Conservation (phyloP, 2,113 vertebrate genomes). For the Catharus minimus region DNA sequence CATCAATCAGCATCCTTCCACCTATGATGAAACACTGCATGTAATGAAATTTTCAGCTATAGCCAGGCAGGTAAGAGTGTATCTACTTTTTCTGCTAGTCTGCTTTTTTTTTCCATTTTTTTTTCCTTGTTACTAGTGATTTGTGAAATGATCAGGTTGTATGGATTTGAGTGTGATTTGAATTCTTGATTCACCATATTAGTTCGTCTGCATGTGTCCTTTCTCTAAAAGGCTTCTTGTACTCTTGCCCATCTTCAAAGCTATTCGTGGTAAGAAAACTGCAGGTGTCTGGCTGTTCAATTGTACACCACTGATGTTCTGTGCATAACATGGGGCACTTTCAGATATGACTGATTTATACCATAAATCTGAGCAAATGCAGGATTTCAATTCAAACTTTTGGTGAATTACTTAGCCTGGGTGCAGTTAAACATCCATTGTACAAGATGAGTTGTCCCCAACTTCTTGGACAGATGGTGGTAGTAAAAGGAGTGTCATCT, state of each 20-base stretch:
- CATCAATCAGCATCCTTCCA: constrained; percentile 86
- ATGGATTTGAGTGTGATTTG: background rate
- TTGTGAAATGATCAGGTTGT: background rate
- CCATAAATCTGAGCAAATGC: background rate
- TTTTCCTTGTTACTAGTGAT: background rate
- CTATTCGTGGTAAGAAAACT: background rate
- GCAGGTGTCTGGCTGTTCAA: background rate
- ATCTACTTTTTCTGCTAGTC: background rate
- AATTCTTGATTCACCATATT: background rate
- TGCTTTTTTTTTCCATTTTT: background rate
- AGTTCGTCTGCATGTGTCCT: background rate
- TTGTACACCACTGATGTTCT: background rate
- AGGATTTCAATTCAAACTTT: background rate
- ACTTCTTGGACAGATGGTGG: background rate
- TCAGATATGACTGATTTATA: background rate
- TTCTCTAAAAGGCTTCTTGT: background rate
- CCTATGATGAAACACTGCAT: constrained; percentile 87
- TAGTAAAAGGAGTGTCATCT: background rate
- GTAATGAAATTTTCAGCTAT: constrained; percentile 91
- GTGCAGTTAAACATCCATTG: background rate
- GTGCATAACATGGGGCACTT: background rate
- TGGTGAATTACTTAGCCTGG: background rate
- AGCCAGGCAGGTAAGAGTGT: constrained; percentile 80
- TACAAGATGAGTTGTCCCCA: background rate
- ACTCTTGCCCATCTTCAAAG: background rate